Conservation (phyloP, 1,140 invertebrate genomes). For the Papilio xuthus region DNA sequence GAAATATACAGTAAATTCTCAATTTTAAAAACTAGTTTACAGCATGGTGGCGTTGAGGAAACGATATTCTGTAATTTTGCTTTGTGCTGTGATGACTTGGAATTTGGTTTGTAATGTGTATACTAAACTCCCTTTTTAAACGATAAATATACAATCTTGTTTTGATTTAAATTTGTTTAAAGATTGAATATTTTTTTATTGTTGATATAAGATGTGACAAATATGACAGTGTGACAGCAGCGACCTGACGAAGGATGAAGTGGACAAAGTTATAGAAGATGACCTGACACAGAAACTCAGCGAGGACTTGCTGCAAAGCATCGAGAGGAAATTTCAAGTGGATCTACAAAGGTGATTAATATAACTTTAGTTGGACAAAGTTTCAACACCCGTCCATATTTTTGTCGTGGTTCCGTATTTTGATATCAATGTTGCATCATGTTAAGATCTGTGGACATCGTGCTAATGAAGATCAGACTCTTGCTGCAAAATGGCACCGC, state of each 20-base stretch:
- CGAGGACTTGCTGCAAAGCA: slow-evolving; percentile 67
- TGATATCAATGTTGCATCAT: not conserved
- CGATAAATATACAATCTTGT: too few species aligned
- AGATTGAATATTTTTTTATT: not conserved
- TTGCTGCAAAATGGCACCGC: slow-evolving; percentile 69
- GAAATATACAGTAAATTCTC: not conserved
- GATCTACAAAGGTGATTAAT: slow-evolving; percentile 64
- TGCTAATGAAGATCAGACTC: slow-evolving; percentile 67
- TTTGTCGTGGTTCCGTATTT: not conserved
- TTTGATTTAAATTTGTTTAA: too few species aligned
- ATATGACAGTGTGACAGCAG: slow-evolving; percentile 37
- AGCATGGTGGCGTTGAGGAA: not conserved
- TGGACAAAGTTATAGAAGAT: slow-evolving; percentile 71
- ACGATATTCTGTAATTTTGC: not conserved
- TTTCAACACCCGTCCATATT: not conserved
- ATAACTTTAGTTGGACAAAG: not conserved
- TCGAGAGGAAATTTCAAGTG: slow-evolving; percentile 72
- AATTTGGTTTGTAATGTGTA: slow-evolving; percentile 4
- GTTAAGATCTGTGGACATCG: slow-evolving; percentile 67
- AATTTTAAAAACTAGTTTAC: not conserved
- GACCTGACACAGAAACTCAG: slow-evolving; percentile 70
- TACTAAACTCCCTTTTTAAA: not conserved
- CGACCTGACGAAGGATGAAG: slow-evolving; percentile 58
- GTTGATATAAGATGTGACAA: not conserved
- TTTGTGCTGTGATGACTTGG: not conserved